Conservation (phyloP, 2,113 vertebrate species). For the Sapayoa aenigma region DNA sequence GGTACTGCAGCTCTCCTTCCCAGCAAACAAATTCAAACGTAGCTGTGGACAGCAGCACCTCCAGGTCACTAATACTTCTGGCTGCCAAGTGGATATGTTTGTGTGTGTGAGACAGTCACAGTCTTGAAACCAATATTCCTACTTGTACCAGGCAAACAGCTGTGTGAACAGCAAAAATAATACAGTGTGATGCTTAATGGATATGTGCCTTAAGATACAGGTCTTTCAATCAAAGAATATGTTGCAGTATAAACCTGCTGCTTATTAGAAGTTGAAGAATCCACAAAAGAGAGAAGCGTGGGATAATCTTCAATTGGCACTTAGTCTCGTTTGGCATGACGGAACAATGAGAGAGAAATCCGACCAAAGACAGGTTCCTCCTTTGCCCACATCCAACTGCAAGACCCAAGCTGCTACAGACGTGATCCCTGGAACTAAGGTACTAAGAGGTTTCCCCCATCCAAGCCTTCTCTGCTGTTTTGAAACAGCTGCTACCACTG, state of each 20-base stretch:
- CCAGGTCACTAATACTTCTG: not conserved
- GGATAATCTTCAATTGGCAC: not conserved
- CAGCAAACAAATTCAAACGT: not conserved
- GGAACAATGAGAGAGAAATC: not conserved
- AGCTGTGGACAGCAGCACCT: not conserved
- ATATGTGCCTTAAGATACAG: not conserved
- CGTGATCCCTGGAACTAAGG: not conserved
- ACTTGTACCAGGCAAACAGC: not conserved
- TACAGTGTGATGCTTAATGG: not conserved
- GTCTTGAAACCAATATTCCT: not conserved
- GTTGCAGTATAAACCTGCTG: not conserved
- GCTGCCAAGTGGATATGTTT: not conserved
- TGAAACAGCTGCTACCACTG: not conserved
- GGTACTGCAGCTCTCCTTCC: not conserved
- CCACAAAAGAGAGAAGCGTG: not conserved
- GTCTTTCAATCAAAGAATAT: not conserved
- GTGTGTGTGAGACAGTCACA: not conserved
- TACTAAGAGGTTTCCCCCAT: not conserved
- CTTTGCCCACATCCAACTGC: too few species aligned
- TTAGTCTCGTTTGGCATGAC: not conserved
- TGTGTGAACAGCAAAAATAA: not conserved
- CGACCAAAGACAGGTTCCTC: not conserved
- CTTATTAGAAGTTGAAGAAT: not conserved
- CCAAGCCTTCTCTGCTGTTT: not conserved
- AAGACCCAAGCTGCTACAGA: not conserved